Evolutionary conservation across 1,140 invertebrate species (phyloP), one percentile per base, ranked within the genome.

Genomic region (Plodia interpunctella): DNA sequence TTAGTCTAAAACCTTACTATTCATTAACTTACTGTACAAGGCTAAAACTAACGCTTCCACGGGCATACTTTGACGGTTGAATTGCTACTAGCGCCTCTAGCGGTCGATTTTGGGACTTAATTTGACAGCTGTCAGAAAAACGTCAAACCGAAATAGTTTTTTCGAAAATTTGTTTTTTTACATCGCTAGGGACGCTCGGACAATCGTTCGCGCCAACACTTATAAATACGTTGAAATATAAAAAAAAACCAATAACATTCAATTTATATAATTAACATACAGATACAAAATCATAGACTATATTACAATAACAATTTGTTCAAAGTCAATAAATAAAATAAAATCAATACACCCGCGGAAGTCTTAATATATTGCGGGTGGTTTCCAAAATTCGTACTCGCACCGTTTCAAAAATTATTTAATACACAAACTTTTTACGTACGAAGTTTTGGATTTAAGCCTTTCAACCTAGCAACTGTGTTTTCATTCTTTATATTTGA

Each of bases 1-100:
- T 53, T 25, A 53, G 51, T 15, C 51, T 53, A 53, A 53, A 53
- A n/a, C 20, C 51, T n/a, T 53, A 57, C 13, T 35, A 35, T 17
- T 49, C 35, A 13, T 20, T 57, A 20, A 60, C 70, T 68, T 71
- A 76, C 74, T 79, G 72, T 79, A 76, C 72, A 76, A 65, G 28
- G 57, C 55, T 72, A 73, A 59, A 64, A 53, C 59, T 69, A 73
- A 64, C 49, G 30, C 55, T 57, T 60, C 58, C 60, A 66, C 59
- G 60, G 66, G 57, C 54, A 55, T 59, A 38, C 18, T 15, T 44
- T 44, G 13, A 44, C 38, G n/a, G 38, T 6, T 32, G 30, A 5
- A 19, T 54, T 25, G 21, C 10, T 15, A 44, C 38, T 44, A 44
- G 38, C 38, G 38, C 38, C 38, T 9, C 38, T 44, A n/a, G 38